These are phyloP conservation scores for Drosophila barbarae DNA, from an alignment of 2,888 invertebrate species.

Conservation along the genomic window DNA sequence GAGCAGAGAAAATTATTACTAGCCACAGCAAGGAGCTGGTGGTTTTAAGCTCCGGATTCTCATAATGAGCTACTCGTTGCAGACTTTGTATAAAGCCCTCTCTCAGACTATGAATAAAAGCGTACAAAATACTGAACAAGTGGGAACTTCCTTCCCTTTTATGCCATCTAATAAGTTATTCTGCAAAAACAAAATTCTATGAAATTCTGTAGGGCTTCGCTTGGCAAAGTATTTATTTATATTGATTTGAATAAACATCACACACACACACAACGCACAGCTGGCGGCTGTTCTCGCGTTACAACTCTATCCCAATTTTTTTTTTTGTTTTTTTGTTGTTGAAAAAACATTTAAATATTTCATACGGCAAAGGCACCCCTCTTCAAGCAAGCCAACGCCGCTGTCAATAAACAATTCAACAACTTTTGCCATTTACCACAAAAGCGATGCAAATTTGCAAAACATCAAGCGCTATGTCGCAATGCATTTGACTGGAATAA, in stretches of 20 bases:
- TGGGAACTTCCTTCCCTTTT: background rate
- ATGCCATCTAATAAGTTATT: constrained; percentile 3
- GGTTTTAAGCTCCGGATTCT: constrained; percentile 1
- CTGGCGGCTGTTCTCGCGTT: constrained; percentile 1
- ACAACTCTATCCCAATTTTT: constrained; percentile 11
- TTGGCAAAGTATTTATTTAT: constrained; percentile 8
- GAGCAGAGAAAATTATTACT: constrained; percentile 14
- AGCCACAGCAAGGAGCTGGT: constrained; percentile 7
- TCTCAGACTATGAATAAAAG: constrained; percentile 9
- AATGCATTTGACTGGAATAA: constrained; percentile 42
- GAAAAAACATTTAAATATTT: constrained; percentile 35
- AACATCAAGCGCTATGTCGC: constrained; percentile 46
- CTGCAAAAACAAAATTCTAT: background rate
- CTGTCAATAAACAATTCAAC: constrained; percentile 49
- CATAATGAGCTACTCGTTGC: background rate
- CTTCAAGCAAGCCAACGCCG: constrained; percentile 21
- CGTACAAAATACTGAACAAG: background rate
- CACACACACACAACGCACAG: background rate
- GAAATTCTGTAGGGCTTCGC: constrained; percentile 1
- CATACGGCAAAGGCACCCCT: background rate
- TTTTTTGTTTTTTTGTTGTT: no score
- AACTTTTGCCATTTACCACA: constrained; percentile 47
- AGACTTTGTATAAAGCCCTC: background rate
- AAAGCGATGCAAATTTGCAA: constrained; percentile 56
- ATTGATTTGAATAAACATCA: constrained; percentile 21